phyloP scores from a whole-genome alignment of 2,113 vertebrate species.

The Arizona elegans region DNA sequence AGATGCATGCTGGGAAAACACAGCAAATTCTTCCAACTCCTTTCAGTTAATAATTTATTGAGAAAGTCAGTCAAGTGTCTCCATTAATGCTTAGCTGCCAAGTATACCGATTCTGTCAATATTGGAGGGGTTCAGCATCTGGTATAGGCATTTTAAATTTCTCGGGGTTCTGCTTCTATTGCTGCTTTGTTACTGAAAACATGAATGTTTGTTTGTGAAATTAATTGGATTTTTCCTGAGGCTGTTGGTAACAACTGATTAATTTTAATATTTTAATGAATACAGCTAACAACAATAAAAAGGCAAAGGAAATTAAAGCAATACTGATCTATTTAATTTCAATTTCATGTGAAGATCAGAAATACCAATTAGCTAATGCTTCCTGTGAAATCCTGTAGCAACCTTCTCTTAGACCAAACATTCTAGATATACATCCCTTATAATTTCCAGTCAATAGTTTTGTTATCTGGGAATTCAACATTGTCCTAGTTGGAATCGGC shows the following conservation, averaged over 20 bases:
- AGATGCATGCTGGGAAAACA: not conserved
- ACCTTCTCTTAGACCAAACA: not conserved
- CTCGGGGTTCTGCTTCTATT: not conserved
- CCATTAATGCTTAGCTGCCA: not conserved
- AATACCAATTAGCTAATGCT: not conserved
- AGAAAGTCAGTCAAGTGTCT: slow-evolving; percentile 14
- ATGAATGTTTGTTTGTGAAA: slow-evolving; percentile 11
- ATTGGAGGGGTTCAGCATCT: not conserved
- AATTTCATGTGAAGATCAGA: not conserved
- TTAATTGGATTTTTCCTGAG: slow-evolving; percentile 5
- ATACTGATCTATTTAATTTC: not conserved
- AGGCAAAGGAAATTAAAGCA: not conserved
- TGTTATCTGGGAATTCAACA: not conserved
- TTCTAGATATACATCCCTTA: not conserved
- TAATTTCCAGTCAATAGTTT: not conserved
- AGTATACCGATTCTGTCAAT: not conserved
- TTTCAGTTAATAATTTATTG: slow-evolving; percentile 18
- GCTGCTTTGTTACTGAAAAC: not conserved
- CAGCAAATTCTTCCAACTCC: not conserved
- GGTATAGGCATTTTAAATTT: not conserved
- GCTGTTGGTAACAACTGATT: slow-evolving; percentile 5
- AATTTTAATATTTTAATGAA: slow-evolving; percentile 14
- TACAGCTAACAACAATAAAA: not conserved
- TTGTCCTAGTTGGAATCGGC: not conserved
- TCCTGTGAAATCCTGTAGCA: not conserved